phyloP scores from a whole-genome alignment of 2,797 vertebrate species.

The Alosa sapidissima region DNA sequence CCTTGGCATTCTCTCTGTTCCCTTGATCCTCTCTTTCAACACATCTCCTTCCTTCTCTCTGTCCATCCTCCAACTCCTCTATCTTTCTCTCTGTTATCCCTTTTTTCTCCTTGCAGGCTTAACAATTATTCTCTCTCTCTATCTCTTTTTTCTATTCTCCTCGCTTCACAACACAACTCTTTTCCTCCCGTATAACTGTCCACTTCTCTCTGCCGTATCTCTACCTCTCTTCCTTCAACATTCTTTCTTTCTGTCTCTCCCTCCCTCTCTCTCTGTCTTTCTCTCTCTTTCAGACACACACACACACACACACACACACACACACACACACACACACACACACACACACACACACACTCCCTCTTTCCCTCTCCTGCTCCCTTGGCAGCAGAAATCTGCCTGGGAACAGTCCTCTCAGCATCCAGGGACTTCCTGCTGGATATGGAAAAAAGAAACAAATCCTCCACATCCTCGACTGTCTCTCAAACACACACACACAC shows the following conservation, averaged over 20 bases:
- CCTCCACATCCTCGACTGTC: neutral
- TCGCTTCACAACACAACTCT: neutral
- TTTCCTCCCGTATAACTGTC: neutral
- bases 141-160: neutral
- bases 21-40: neutral
- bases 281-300: neutral
- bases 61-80: neutral
- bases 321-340: neutral
- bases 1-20: neutral
- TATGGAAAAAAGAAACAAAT: slow-evolving; percentile 26
- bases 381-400: slow-evolving; percentile 48
- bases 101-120: neutral
- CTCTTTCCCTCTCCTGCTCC: slow-evolving; percentile 32
- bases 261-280: neutral
- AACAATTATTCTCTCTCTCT: neutral
- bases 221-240: neutral
- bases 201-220: neutral
- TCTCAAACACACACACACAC: neutral
- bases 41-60: neutral
- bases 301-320: neutral
- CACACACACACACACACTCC: neutral
- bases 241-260: neutral
- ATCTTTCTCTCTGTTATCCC: neutral
- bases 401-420: slow-evolving; percentile 40
- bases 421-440: slow-evolving; percentile 35